phyloP scores from a whole-genome alignment of 2,797 vertebrate species.

The Sparidentex hasta region DNA sequence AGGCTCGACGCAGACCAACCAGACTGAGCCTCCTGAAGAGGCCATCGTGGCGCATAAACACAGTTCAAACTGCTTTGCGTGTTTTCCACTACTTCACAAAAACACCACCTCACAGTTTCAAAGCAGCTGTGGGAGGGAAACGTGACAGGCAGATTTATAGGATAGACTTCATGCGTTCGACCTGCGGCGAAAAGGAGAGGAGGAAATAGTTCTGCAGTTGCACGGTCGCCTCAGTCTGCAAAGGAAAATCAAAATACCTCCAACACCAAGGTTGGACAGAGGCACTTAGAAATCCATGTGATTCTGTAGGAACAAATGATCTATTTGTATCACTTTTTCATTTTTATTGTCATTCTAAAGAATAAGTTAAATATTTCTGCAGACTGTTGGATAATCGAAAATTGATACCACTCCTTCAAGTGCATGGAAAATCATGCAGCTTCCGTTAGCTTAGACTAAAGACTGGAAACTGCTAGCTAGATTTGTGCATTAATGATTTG shows the following conservation, averaged over 20 bases:
- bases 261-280: constrained; percentile 19
- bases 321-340: background rate
- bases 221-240: constrained; percentile 43
- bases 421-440: background rate
- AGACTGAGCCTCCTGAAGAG: background rate
- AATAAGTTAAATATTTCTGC: constrained; percentile 6
- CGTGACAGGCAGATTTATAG: constrained; percentile 77
- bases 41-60: background rate
- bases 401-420: background rate
- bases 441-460: background rate
- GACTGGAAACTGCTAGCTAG: background rate
- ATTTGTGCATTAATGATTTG: background rate
- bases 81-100: constrained; percentile 22
- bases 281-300: background rate
- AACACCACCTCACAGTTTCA: constrained; percentile 18
- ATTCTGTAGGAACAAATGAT: background rate
- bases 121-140: constrained; percentile 67
- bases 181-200: constrained; percentile 60
- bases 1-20: background rate
- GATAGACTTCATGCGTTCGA: constrained; percentile 59
- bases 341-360: background rate
- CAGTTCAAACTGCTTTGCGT: constrained; percentile 33
- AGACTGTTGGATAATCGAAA: background rate
- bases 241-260: constrained; percentile 55
- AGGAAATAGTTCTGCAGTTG: constrained; percentile 58